phyloP scores from a whole-genome alignment of 2,888 invertebrate species.

The Drosophila sordidula region DNA sequence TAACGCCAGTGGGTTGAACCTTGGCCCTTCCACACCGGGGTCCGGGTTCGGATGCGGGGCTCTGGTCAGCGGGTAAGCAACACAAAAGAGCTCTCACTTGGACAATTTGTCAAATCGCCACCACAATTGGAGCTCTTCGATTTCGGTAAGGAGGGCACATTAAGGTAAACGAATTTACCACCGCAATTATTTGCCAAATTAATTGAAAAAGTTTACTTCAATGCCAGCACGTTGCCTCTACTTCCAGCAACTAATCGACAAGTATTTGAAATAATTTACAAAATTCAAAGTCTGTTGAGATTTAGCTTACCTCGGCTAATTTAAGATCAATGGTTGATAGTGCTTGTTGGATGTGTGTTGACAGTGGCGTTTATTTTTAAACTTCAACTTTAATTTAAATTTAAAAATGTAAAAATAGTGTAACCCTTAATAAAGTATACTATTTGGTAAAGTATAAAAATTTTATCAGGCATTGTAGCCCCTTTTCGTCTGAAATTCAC shows the following conservation, averaged over 20 bases:
- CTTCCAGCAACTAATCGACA: slow-evolving; percentile 57
- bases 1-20: slow-evolving; percentile 9
- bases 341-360: background rate
- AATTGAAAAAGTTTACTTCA: slow-evolving; percentile 74
- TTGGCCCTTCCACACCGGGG: too few relatives aligned
- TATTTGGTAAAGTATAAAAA: too few relatives aligned
- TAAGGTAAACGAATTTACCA: slow-evolving; percentile 60
- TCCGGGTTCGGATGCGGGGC: background rate
- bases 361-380: background rate
- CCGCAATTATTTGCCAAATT: slow-evolving; percentile 66
- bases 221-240: slow-evolving; percentile 22
- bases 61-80: slow-evolving; percentile 24
- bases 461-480: too few relatives aligned
- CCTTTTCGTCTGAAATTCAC: background rate
- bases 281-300: slow-evolving; percentile 48
- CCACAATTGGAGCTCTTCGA: slow-evolving; percentile 67
- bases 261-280: slow-evolving; percentile 74
- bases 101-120: slow-evolving; percentile 78
- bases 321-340: slow-evolving; percentile 30
- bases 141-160: slow-evolving; percentile 32
- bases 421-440: too few relatives aligned
- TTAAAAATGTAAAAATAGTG: too few relatives aligned
- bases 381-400: background rate
- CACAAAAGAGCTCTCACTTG: slow-evolving; percentile 67
- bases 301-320: slow-evolving; percentile 46